Base-by-base conservation (phyloP, 2,113 vertebrate genomes). In the Oncorhynchus tshawytscha region DNA sequence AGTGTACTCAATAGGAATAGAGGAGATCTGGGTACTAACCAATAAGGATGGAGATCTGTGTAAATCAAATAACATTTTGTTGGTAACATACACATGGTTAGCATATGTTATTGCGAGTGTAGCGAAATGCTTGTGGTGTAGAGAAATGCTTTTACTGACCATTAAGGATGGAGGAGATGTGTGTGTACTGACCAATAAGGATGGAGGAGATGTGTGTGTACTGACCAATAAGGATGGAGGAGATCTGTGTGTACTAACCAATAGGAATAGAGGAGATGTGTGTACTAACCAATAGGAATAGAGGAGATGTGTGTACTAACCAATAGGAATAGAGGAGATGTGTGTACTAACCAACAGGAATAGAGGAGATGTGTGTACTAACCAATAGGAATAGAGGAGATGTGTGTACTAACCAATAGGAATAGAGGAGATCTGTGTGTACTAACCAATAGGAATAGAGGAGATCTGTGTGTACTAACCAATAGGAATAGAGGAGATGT, bases 1-100 rank as follows among this genome's bases (percentile, higher is more conserved):
- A 11, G 6, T 4, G 48, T 2, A 1, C 93, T 24, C 97, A 76
- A 99, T 96, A 4, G 97, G 97, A 76, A 99, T 94, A 62, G 27
- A 27, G 27, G 27, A 27, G 27, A 27, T 27, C 2, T 25, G 59
- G 2, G 7, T 12, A n/a, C 27, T 67, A 5, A 67, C 65, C 65
- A 66, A 15, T 13, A 25, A 24, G 25, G 15, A 15, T 5, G 34
- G 72, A 15, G 18, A 29, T 29, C 3, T 29, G 27, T 29, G 27
- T 29, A 29, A 29, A 29, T 29, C 3, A 29, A 29, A 29, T 29
- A 29, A 29, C 27, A 29, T 29, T 29, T 29, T 29, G 3, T 3
- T 29, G 27, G 27, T 29, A 29, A 29, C 27, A 29, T 29, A 29
- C 27, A 29, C 3, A 29, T 3, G 27, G 27, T 29, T 29, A 29